Evolutionary conservation across 2,797 vertebrate species (phyloP), one percentile per base, ranked within the genome.

Genomic region (Orientallactaga sibirica): DNA sequence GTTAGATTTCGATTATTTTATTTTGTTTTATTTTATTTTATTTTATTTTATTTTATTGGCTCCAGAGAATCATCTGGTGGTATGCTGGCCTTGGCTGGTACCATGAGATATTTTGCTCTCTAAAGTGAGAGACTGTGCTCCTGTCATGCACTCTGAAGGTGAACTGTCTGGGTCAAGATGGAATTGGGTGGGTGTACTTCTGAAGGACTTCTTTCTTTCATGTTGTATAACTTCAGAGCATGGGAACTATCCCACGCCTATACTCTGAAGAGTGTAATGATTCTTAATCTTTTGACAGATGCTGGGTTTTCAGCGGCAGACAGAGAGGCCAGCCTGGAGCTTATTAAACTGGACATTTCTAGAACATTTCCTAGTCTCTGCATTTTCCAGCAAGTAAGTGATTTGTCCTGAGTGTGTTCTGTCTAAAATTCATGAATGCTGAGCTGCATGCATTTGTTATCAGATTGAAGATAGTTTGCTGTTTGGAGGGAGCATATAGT

Each of bases 261-360:
- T 75, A 37, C 62, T 33, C 85, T 4, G 25, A 91, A 71, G 71
- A 88, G 14, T 48, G 3, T 15, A 10, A 7, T 78, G 52, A 62
- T 86, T 93, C 58, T 81, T 29, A 12, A 24, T 92, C 94, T 95
- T 95, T 96, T 85, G 77, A 25, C 93, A 99, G 99, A 99, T 94
- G 97, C 98, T 29, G 98, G 98, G 11, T 98, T 98, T 89, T 98
- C 98, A 86, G 97, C 98, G 79, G 98, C 99, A 55, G 99, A 99
- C 97, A 98, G 99, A 90, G 99, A 99, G 98, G 99, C 99, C 74
- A 99, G 99, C 71, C 98, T 99, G 96, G 99, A 99, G 95, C 98
- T 99, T 88, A 99, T 99, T 97, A 99, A 99, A 97, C 98, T 99
- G 98, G 99, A 99, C 98, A 99, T 99, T 96, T 99, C 99, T 2